A percentile compares a stretch with the other conserved stretches of the same genome.
Evolutionary conservation across 2,797 vertebrate genomes (phyloP).

Genomic region (Eurystomus glaucurus): DNA sequence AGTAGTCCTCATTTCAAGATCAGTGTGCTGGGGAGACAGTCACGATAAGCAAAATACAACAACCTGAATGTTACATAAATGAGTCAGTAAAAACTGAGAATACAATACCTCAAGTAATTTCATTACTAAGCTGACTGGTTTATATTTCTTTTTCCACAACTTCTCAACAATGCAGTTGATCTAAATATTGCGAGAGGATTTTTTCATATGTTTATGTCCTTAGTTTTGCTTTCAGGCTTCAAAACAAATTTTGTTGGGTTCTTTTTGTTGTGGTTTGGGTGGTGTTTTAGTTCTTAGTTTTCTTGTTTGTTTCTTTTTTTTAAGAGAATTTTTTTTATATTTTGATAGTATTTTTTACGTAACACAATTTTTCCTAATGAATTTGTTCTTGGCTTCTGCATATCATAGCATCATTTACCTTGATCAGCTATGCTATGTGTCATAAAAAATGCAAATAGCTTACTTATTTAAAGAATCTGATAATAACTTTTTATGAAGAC

Average conservation of each 20-base stretch:
- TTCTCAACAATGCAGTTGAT: background rate
- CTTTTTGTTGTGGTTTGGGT: background rate
- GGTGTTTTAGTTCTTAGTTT: background rate
- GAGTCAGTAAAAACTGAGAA: background rate
- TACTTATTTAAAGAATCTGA: background rate
- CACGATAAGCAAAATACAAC: background rate
- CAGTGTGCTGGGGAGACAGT: background rate
- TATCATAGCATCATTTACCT: background rate
- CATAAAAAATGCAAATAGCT: background rate
- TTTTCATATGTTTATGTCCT: background rate
- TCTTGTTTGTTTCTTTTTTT: background rate
- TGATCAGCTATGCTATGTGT: background rate
- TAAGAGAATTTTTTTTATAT: background rate
- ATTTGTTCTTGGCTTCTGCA: background rate
- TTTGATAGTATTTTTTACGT: background rate
- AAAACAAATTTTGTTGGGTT: background rate
- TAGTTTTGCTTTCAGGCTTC: background rate
- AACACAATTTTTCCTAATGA: background rate
- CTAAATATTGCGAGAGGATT: background rate
- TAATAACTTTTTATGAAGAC: background rate
- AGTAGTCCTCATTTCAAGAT: background rate
- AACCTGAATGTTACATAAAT: background rate
- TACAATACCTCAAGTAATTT: background rate
- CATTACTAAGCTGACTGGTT: background rate
- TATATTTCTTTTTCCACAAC: background rate